A percentile compares a stretch with the other conserved stretches of the same genome.
Evolutionary conservation across 2,888 invertebrate genomes (phyloP).

Genomic region (Chironomus riparius): DNA sequence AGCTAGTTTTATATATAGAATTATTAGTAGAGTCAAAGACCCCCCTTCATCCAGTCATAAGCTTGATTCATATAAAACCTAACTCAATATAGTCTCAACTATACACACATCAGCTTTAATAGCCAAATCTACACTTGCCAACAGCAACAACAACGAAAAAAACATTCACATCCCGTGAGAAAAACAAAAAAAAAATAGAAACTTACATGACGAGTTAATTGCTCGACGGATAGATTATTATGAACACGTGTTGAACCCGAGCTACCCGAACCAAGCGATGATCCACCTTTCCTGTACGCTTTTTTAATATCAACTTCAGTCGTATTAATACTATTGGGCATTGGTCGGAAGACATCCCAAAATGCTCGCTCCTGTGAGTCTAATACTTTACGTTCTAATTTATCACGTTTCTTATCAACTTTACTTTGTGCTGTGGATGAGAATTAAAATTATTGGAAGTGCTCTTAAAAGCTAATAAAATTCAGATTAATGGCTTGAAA

Average conservation of each 20-base stretch:
- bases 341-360: slow-evolving; percentile 99
- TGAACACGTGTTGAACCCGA: slow-evolving; percentile 38
- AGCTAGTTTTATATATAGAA: too few relatives aligned
- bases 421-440: slow-evolving; percentile 50
- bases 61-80: too few relatives aligned
- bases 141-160: too few relatives aligned
- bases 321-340: slow-evolving; percentile 98
- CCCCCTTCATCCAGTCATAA: too few relatives aligned
- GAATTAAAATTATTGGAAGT: background rate
- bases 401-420: slow-evolving; percentile 98
- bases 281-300: slow-evolving; percentile 56
- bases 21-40: too few relatives aligned
- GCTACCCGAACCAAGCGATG: slow-evolving; percentile 42
- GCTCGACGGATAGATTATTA: slow-evolving; percentile 42
- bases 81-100: too few relatives aligned
- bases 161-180: too few relatives aligned
- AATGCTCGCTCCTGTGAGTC: slow-evolving; percentile 99
- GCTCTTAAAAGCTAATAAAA: slow-evolving; percentile 36
- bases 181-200: too few relatives aligned
- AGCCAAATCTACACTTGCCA: too few relatives aligned
- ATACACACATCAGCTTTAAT: too few relatives aligned
- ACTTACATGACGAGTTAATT: slow-evolving; percentile 56
- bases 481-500: too few relatives aligned
- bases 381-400: slow-evolving; percentile 92
- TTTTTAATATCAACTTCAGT: slow-evolving; percentile 98